phyloP scores from a whole-genome alignment of 2,113 vertebrate genomes.

The Corydoras maculifer region DNA sequence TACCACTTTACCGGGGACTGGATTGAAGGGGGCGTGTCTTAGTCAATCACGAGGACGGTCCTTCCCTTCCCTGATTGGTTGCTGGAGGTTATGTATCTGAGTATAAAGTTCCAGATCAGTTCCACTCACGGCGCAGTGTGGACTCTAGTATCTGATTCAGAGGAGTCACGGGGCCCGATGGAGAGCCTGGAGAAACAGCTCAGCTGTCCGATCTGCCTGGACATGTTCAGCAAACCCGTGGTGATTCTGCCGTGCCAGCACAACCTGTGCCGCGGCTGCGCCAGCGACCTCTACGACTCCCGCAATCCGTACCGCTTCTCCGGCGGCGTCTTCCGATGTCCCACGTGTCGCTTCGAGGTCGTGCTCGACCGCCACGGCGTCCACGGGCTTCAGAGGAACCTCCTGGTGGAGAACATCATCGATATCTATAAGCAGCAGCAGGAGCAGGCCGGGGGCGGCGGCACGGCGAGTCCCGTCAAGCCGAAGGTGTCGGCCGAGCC shows the following conservation, averaged over 20 bases:
- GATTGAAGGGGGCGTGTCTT: conserved; percentile 49
- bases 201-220: conserved; percentile 95
- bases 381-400: conserved; percentile 89
- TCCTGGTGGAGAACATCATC: conserved; percentile 58
- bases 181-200: conserved; percentile 95
- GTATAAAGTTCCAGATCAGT: too few species aligned
- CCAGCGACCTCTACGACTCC: conserved; percentile 84
- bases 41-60: conserved; percentile 59
- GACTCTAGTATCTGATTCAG: too few species aligned
- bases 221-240: conserved; percentile 95
- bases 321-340: conserved; percentile 85
- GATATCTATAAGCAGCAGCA: conserved; percentile 85
- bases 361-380: conserved; percentile 93
- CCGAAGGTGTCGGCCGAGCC: conserved; percentile 74
- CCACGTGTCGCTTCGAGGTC: conserved; percentile 92
- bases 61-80: conserved; percentile 49
- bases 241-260: conserved; percentile 91
- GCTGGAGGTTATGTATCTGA: conserved; percentile 50
- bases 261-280: conserved; percentile 65
- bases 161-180: conserved; percentile 68
- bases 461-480: conserved; percentile 65
- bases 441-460: conserved; percentile 42
- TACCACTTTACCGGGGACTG: conserved; percentile 13
- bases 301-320: conserved; percentile 76
- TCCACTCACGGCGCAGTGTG: too few species aligned